Conservation (phyloP, 2,113 vertebrate genomes). For the Orientallactaga bullata region DNA sequence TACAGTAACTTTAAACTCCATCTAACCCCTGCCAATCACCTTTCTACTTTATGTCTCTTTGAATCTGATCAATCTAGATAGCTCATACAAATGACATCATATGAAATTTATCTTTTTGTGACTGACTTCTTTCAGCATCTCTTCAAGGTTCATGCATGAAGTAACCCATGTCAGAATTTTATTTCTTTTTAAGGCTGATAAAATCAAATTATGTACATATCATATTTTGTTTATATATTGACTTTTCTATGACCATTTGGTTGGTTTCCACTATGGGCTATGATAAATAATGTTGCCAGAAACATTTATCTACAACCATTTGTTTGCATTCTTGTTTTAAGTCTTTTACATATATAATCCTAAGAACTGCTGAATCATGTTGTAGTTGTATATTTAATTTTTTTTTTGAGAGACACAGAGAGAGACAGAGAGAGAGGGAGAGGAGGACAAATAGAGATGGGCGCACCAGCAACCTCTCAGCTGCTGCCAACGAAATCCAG, state of each 20-base stretch:
- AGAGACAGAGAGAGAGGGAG: too few relatives aligned
- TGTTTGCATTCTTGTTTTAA: neutral
- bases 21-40: neutral
- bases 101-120: neutral
- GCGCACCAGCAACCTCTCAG: too few relatives aligned
- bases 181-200: constrained; percentile 26
- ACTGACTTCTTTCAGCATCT: constrained; percentile 16
- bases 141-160: neutral
- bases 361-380: neutral
- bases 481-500: too few relatives aligned
- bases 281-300: neutral
- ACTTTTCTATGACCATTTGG: neutral
- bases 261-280: neutral
- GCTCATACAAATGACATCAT: neutral
- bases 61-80: neutral
- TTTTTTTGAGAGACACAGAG: too few relatives aligned
- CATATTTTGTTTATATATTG: neutral
- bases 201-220: neutral
- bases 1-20: neutral
- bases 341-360: neutral
- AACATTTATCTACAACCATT: neutral
- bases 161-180: neutral
- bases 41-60: neutral
- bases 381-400: neutral
- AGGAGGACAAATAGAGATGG: too few relatives aligned